phyloP scores from a whole-genome alignment of 2,113 vertebrate species.

The Cavia aperea region DNA sequence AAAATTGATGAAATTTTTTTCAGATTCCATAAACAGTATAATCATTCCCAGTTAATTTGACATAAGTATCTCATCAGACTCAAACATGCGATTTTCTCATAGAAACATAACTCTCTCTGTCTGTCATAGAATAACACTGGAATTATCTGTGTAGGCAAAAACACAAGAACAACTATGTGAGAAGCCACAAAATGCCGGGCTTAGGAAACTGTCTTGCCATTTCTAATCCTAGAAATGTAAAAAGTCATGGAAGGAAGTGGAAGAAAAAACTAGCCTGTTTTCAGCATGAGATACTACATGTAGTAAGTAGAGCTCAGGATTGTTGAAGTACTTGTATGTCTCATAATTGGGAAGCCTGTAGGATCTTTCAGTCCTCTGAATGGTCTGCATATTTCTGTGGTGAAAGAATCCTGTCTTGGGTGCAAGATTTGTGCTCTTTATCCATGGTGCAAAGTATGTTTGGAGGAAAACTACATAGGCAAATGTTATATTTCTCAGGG shows the following conservation, averaged over 20 bases:
- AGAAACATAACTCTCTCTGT: background rate
- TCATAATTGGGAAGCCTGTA: background rate
- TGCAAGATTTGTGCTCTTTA: background rate
- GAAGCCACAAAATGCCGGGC: background rate
- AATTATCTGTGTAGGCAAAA: background rate
- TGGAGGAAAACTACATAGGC: background rate
- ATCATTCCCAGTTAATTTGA: background rate
- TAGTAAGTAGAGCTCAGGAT: background rate
- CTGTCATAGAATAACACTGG: background rate
- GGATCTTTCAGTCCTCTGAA: background rate
- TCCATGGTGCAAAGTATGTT: background rate
- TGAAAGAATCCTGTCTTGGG: background rate
- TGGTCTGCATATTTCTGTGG: background rate
- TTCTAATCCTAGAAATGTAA: background rate
- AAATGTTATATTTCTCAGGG: background rate
- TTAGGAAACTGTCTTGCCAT: background rate
- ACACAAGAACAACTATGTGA: background rate
- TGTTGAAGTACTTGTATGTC: background rate
- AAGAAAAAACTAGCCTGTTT: background rate
- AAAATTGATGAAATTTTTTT: background rate
- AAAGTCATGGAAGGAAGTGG: background rate
- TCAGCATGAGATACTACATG: background rate
- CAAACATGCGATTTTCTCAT: background rate
- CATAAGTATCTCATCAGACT: background rate
- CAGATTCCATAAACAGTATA: background rate